Percentiles rank a stretch among this genome's conserved stretches.
These are phyloP conservation scores for Aphelinus certus DNA, from an alignment of 1,140 invertebrate species.

Conservation along the genomic window DNA sequence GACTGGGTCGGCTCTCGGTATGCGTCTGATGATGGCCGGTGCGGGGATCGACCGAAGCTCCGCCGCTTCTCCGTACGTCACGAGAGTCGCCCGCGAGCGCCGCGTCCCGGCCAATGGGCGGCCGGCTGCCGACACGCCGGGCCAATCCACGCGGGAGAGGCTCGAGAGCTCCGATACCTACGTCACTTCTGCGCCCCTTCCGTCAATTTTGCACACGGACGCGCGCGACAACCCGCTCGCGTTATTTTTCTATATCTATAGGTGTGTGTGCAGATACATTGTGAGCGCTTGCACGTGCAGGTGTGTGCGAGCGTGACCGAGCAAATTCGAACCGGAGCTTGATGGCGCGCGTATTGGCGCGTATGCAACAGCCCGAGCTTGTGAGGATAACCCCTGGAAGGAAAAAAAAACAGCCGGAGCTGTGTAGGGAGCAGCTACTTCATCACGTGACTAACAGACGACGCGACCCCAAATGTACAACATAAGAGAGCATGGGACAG, in stretches of 20 bases:
- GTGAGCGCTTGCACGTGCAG: too few species aligned
- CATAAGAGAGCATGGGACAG: too few species aligned
- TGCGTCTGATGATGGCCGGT: background rate
- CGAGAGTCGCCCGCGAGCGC: background rate
- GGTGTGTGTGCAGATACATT: background rate
- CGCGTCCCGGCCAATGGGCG: constrained; percentile 5
- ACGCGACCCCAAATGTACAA: too few species aligned
- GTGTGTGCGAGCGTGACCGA: background rate
- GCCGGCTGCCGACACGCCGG: background rate
- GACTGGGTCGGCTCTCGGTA: background rate
- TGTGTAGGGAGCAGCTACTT: too few species aligned
- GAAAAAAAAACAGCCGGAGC: background rate
- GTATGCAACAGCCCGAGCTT: background rate
- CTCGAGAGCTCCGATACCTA: too few species aligned
- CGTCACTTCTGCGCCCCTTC: too few species aligned
- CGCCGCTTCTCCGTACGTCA: too few species aligned
- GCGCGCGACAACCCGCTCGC: background rate
- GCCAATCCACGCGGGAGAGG: background rate
- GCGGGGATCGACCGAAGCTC: background rate
- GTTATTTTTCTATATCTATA: background rate
- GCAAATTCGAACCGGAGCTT: background rate
- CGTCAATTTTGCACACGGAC: constrained; percentile 10
- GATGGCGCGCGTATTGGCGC: too few species aligned
- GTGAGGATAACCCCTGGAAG: too few species aligned
- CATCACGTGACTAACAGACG: too few species aligned